Evolutionary conservation across 1,140 invertebrate species (phyloP).

Genomic region (Phymastichus coffea): DNA sequence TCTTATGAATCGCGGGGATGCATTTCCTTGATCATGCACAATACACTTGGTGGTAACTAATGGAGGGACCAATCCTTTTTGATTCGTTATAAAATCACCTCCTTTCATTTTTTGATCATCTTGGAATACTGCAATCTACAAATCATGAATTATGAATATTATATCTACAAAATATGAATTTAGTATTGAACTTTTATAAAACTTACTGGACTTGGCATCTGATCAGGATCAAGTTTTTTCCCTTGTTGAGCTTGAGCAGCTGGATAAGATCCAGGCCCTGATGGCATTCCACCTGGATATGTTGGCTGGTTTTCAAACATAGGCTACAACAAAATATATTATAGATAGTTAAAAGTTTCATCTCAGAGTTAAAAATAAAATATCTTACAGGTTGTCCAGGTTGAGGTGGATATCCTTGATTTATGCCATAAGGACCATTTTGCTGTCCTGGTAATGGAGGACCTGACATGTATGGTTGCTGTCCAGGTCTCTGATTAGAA

Average conservation of each 20-base stretch:
- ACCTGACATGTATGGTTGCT: slow-evolving; percentile 13
- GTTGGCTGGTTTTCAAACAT: slow-evolving; percentile 50
- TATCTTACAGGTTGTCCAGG: slow-evolving; percentile 32
- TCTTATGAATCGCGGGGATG: slow-evolving; percentile 82
- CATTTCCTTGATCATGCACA: slow-evolving; percentile 92
- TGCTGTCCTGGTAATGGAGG: slow-evolving; percentile 29
- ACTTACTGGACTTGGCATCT: slow-evolving; percentile 93
- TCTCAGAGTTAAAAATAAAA: not conserved
- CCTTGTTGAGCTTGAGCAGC: slow-evolving; percentile 48
- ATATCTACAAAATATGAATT: too few relatives aligned
- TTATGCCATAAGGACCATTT: slow-evolving; percentile 22
- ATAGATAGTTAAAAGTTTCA: slow-evolving; percentile 7
- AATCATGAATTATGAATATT: too few relatives aligned
- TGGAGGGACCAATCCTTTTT: slow-evolving; percentile 85
- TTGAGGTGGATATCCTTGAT: slow-evolving; percentile 32
- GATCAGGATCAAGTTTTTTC: slow-evolving; percentile 84
- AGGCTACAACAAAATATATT: slow-evolving; percentile 26
- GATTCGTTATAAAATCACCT: slow-evolving; percentile 82
- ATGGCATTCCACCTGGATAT: slow-evolving; percentile 34
- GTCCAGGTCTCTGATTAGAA: slow-evolving; percentile 24
- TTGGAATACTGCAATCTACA: slow-evolving; percentile 90
- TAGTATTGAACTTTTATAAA: too few relatives aligned
- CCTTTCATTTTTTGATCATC: slow-evolving; percentile 80
- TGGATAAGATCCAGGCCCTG: slow-evolving; percentile 7
- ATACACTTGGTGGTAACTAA: slow-evolving; percentile 93